Evolutionary conservation across 2,888 invertebrate genomes (phyloP).

Genomic region (Luperina nickerlii): DNA sequence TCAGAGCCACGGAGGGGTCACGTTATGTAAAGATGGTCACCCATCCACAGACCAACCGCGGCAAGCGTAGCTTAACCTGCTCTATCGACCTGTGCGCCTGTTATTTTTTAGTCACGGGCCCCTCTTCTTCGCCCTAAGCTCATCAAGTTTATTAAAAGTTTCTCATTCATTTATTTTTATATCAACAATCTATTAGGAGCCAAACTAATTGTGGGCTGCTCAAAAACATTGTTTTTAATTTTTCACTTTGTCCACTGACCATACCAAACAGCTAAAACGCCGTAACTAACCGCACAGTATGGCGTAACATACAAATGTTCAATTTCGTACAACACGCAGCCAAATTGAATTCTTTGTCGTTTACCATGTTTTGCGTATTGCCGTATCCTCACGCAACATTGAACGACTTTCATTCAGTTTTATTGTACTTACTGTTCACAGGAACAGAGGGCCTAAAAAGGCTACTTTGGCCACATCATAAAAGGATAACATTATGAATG

Average conservation of each 20-base stretch:
- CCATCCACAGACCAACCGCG: too few species aligned
- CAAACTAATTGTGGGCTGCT: neutral
- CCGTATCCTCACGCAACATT: conserved; percentile 11
- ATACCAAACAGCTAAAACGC: conserved; percentile 13
- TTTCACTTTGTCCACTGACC: neutral
- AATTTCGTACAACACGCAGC: conserved; percentile 66
- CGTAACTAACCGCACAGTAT: conserved; percentile 29
- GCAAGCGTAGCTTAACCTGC: too few species aligned
- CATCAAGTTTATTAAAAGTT: neutral
- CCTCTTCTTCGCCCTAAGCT: neutral
- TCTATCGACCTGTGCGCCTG: too few species aligned
- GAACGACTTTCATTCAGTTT: conserved; percentile 32
- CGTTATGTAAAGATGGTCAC: too few species aligned
- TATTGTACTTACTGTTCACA: neutral
- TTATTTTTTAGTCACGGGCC: too few species aligned
- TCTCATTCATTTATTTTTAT: neutral
- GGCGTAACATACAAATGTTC: conserved; percentile 60
- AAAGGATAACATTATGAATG: too few species aligned
- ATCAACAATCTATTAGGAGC: neutral
- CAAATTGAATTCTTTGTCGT: conserved; percentile 71
- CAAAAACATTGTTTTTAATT: conserved; percentile 12
- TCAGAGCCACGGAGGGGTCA: too few species aligned
- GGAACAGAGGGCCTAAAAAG: neutral
- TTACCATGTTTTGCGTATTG: conserved; percentile 52
- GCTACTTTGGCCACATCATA: too few species aligned